Base-by-base conservation (phyloP, 1,140 invertebrate genomes). In the Artemia franciscana region DNA sequence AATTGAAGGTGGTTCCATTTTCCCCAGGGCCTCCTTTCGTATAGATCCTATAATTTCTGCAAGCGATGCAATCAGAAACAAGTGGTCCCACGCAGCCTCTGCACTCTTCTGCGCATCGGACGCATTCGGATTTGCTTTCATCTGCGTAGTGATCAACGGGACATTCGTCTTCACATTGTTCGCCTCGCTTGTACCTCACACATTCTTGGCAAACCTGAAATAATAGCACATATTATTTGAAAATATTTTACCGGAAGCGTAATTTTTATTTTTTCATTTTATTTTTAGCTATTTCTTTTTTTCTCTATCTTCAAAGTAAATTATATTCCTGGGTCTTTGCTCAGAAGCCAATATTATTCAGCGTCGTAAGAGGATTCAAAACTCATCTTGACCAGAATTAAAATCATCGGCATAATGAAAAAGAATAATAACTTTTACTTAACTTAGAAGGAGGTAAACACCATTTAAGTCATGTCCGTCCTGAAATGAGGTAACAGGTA, bases 151-250 rank as follows among this genome's bases (percentile, higher is more conserved):
- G 81, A 62, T 91, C 87, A 0, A 76, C 69, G 0, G 87, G 84
- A 72, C 92, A 96, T 70, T 91, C 85, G 59, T 90, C 84, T 71
- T 91, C 88, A 70, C 91, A 95, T 69, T 90, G 87, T 67, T 92
- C 87, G 1, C 85, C 86, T 61, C 83, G 78, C 67, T 87, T 87
- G 70, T 86, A 93, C 57, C 82, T 82, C 4, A 81, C 79, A 70
- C 90, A 95, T 67, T 89, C 82, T 68, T 85, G 81, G 70, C 90
- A 93, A 5, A 75, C 73, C 28, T 72, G 69, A 18, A 58, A 5
- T 5, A 39, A 63, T n/a, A 9, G 5, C 12, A 61, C 28, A 39
- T 39, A n/a, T n/a, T n/a, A n/a, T n/a, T n/a, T n/a, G n/a, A n/a
- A n/a, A n/a, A n/a, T n/a, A n/a, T n/a, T n/a, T n/a, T n/a, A n/a